phyloP scores from a whole-genome alignment of 2,113 vertebrate genomes.

The Microcebus murinus region DNA sequence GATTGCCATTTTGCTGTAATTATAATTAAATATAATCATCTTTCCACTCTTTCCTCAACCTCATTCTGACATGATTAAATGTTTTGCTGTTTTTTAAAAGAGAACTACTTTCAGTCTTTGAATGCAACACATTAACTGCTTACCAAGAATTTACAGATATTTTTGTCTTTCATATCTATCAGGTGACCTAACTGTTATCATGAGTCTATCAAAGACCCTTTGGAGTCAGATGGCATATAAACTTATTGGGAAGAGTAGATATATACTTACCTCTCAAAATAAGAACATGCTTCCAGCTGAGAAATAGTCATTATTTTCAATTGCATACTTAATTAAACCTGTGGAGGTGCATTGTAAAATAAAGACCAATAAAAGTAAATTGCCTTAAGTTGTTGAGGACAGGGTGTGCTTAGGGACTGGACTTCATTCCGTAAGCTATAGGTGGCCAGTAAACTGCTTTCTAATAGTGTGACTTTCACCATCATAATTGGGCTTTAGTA shows the following conservation, averaged over 20 bases:
- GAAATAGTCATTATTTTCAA: background rate
- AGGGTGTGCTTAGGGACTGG: background rate
- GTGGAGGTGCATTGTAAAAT: background rate
- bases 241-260: background rate
- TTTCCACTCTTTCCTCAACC: background rate
- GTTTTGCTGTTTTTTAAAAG: background rate
- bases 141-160: background rate
- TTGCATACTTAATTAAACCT: background rate
- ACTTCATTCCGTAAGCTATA: background rate
- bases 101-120: background rate
- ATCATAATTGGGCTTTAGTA: background rate
- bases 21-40: background rate
- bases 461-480: background rate
- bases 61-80: background rate
- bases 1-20: background rate
- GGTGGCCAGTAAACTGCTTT: background rate
- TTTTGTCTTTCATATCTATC: slow-evolving; percentile 54
- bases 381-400: background rate
- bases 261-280: background rate
- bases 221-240: background rate
- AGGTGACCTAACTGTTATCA: background rate
- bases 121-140: background rate
- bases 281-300: background rate
- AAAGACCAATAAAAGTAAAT: background rate
- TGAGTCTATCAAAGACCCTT: background rate